Percentiles rank a stretch among this genome's conserved stretches.
Conservation (phyloP, 2,113 vertebrate species). For the Promerops cafer region DNA sequence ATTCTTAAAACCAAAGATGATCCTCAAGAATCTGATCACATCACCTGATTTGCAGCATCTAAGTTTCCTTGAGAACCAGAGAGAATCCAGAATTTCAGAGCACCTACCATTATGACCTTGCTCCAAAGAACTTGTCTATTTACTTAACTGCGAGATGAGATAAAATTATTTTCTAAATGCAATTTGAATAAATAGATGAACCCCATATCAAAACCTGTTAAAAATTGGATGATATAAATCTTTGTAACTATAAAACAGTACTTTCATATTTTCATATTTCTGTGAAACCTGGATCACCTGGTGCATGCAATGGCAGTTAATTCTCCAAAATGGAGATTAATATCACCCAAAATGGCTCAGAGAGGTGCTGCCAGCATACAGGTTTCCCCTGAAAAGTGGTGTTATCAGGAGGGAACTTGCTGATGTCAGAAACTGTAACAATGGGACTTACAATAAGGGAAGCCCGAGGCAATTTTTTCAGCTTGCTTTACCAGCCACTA, state of each 20-base stretch:
- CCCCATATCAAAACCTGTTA: neutral
- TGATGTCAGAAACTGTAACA: neutral
- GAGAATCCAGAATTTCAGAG: neutral
- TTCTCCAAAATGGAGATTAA: neutral
- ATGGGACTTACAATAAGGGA: neutral
- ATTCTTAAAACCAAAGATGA: neutral
- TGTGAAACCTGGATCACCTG: neutral
- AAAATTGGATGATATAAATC: rapidly evolving
- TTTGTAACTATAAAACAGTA: neutral
- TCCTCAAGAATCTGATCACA: neutral
- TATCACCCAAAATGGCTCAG: neutral
- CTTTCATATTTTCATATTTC: neutral
- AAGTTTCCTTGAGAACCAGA: neutral
- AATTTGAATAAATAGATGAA: neutral
- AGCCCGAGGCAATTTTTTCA: neutral
- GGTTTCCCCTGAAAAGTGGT: neutral
- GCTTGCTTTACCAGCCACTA: neutral
- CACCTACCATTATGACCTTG: neutral
- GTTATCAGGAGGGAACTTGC: neutral
- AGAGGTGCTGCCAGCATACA: neutral
- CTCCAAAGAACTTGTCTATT: neutral
- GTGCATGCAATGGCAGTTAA: neutral
- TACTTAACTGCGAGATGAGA: neutral
- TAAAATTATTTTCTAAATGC: neutral
- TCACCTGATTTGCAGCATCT: neutral